These are phyloP conservation scores for Dicrostonyx torquatus DNA, from an alignment of 2,797 vertebrate species.

Conservation along the genomic window DNA sequence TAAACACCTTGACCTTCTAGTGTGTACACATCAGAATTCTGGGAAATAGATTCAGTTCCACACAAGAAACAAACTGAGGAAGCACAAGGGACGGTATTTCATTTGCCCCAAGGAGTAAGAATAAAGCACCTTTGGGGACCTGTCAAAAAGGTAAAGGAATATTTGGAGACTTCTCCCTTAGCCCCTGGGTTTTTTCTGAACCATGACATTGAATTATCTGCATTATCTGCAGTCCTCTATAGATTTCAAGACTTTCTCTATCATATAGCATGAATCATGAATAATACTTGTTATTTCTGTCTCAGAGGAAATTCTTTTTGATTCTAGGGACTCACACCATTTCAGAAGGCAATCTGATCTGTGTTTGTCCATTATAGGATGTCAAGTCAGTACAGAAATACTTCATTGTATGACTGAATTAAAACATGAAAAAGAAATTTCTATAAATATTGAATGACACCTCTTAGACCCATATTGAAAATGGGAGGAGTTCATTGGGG, in stretches of 20 bases:
- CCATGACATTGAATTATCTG: neutral
- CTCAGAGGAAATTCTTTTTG: neutral
- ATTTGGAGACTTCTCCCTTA: neutral
- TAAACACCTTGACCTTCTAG: slow-evolving; percentile 17
- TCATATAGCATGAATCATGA: neutral
- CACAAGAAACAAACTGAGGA: neutral
- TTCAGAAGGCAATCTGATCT: neutral
- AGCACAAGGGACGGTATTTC: neutral
- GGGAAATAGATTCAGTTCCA: slow-evolving; percentile 20
- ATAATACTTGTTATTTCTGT: neutral
- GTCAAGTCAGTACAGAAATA: neutral
- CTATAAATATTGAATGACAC: neutral
- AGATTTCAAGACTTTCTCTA: neutral
- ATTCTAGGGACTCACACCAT: neutral
- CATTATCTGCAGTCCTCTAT: neutral
- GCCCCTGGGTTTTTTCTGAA: neutral
- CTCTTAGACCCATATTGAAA: no score
- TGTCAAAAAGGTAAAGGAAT: neutral
- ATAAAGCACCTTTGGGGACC: neutral
- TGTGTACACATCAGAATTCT: neutral
- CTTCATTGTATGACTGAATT: neutral
- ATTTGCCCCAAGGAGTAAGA: neutral
- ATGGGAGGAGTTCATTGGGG: neutral
- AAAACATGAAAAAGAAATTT: neutral
- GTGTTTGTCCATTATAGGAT: neutral